These are phyloP conservation scores for Oreochromis grahami DNA, from an alignment of 2,797 vertebrate genomes.

Conservation along the genomic window DNA sequence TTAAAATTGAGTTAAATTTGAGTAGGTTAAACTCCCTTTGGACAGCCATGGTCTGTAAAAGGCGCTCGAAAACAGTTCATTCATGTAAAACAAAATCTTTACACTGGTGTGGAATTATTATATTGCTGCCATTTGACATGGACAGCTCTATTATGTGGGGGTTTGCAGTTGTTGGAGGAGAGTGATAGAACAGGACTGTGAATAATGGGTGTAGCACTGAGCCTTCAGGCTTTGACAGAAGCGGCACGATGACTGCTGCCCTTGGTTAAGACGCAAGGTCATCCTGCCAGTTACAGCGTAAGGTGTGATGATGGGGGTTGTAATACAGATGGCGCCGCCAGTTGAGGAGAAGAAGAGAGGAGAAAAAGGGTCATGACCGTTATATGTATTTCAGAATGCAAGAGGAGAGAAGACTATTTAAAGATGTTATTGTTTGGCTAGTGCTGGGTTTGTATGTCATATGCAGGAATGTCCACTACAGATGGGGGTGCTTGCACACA, in stretches of 20 bases:
- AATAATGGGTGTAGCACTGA: slow-evolving; percentile 14
- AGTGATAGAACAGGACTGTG: neutral
- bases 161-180: neutral
- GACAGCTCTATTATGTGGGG: neutral
- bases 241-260: neutral
- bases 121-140: neutral
- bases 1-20: neutral
- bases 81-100: neutral
- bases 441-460: neutral
- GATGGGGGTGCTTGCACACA: neutral
- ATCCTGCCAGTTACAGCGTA: neutral
- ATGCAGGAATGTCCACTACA: neutral
- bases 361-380: neutral
- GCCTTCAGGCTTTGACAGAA: slow-evolving; percentile 21
- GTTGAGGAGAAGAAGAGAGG: neutral
- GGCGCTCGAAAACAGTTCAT: neutral
- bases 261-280: neutral
- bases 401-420: neutral
- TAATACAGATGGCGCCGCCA: neutral
- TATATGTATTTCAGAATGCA: neutral
- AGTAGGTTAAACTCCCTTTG: neutral
- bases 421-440: neutral
- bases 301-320: neutral
- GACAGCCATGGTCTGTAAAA: neutral
- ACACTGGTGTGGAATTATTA: neutral